A percentile compares a stretch with the other conserved stretches of the same genome.
Evolutionary conservation across 2,113 vertebrate species (phyloP).

Genomic region (Phalacrocorax carbo): DNA sequence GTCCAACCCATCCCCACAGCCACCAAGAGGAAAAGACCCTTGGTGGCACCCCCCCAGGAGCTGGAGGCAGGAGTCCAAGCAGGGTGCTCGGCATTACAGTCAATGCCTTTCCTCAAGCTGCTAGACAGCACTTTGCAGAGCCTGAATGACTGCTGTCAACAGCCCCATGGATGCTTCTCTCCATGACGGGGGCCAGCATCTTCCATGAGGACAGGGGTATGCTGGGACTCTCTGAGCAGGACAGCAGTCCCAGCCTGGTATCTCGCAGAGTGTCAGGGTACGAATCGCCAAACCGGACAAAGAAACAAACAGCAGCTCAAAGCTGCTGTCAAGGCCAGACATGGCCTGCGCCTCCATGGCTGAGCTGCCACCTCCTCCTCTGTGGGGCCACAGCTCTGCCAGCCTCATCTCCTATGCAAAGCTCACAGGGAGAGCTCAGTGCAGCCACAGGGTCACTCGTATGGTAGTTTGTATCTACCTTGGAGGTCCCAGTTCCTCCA

Average conservation of each 20-base stretch:
- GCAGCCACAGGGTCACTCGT: background rate
- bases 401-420: background rate
- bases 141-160: no score
- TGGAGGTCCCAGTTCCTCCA: background rate
- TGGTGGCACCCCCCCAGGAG: background rate
- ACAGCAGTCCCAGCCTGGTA: background rate
- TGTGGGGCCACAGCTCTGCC: background rate
- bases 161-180: background rate
- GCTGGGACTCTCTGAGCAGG: background rate
- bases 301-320: background rate
- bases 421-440: no score
- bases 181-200: background rate
- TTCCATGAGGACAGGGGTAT: background rate
- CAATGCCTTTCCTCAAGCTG: background rate
- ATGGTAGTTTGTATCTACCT: no score
- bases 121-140: accelerated
- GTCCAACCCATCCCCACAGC: background rate
- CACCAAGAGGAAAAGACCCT: background rate
- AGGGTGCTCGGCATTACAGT: accelerated
- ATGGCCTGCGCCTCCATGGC: accelerated
- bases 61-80: background rate
- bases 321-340: background rate
- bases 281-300: background rate
- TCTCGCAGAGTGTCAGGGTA: background rate
- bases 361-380: background rate